Percentiles rank a stretch among this genome's conserved stretches.
Evolutionary conservation across 1,140 invertebrate genomes (phyloP).

Genomic region (Drosophila ambigua): DNA sequence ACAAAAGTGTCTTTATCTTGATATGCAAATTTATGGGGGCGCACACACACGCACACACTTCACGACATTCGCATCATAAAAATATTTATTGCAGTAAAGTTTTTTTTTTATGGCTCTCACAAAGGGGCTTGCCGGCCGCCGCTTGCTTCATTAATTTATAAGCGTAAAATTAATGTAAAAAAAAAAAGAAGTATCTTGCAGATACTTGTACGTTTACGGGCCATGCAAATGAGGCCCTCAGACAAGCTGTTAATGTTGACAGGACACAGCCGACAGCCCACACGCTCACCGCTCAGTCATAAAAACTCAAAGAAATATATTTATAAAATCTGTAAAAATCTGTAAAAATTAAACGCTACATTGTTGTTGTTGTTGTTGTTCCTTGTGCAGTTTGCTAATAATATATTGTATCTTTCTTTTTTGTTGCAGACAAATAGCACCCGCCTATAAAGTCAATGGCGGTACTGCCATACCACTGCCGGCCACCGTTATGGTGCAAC

Average conservation of each 20-base stretch:
- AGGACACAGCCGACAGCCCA: constrained; percentile 13
- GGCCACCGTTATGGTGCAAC: constrained; percentile 88
- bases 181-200: constrained; percentile 47
- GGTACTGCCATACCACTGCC: constrained; percentile 89
- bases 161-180: constrained; percentile 51
- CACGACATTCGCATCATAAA: constrained; percentile 48
- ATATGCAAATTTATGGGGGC: constrained; percentile 65
- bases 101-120: constrained; percentile 18
- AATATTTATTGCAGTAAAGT: constrained; percentile 47
- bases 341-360: constrained; percentile 6
- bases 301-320: constrained; percentile 40
- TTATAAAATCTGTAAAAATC: constrained; percentile 12
- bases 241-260: constrained; percentile 27
- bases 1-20: constrained; percentile 50
- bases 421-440: constrained; percentile 86
- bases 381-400: constrained; percentile 24
- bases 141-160: constrained; percentile 64
- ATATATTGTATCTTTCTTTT: constrained; percentile 16
- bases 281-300: constrained; percentile 30
- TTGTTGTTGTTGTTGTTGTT: constrained; percentile 14
- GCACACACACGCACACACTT: neutral
- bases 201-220: constrained; percentile 40
- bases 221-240: constrained; percentile 47
- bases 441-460: constrained; percentile 86
- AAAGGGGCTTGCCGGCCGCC: constrained; percentile 59